phyloP scores from a whole-genome alignment of 2,888 invertebrate genomes.

The Rhorus exstirpatorius region DNA sequence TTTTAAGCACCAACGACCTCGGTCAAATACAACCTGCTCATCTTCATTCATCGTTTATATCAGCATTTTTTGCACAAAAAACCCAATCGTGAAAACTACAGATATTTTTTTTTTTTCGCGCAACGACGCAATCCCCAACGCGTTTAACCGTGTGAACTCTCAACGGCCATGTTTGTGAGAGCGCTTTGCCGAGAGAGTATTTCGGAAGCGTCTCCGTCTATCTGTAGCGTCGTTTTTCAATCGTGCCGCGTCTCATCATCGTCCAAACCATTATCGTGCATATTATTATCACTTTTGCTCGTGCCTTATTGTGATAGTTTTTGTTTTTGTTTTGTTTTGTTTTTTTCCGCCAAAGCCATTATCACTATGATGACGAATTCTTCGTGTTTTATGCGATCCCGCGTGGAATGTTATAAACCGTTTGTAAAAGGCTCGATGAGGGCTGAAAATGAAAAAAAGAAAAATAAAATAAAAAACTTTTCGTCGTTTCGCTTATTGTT shows the following conservation, averaged over 20 bases:
- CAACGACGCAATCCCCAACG: constrained; percentile 25
- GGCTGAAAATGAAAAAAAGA: no score
- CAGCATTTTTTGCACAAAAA: constrained; percentile 32
- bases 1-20: constrained; percentile 51
- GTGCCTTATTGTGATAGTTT: constrained; percentile 19
- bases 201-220: constrained; percentile 45
- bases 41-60: constrained; percentile 37
- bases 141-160: constrained; percentile 33
- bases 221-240: constrained; percentile 20
- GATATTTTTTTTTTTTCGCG: constrained; percentile 13
- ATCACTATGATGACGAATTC: constrained; percentile 21
- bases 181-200: constrained; percentile 34
- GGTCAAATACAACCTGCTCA: constrained; percentile 49
- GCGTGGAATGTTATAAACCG: no score
- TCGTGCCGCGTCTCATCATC: constrained; percentile 29
- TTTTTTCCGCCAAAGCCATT: neutral
- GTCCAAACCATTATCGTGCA: neutral
- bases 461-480: no score
- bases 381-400: neutral
- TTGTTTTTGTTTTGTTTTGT: constrained; percentile 1
- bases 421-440: no score
- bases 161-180: constrained; percentile 72
- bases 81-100: constrained; percentile 17
- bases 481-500: no score
- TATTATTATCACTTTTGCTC: constrained; percentile 3